Base-by-base conservation (phyloP, 1,140 invertebrate genomes). In the Caerostris darwini region DNA sequence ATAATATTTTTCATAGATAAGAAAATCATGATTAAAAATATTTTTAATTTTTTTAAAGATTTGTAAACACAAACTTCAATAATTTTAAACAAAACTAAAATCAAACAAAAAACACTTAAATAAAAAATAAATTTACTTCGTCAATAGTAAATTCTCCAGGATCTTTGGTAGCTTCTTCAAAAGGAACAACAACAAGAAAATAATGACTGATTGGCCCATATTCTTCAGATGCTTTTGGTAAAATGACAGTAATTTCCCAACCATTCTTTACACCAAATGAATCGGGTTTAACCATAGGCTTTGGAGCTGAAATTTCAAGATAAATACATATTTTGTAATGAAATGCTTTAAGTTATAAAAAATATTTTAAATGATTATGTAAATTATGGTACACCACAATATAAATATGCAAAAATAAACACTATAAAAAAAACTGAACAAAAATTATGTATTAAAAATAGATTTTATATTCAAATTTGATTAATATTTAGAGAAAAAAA, bases 171-270 rank as follows among this genome's bases (percentile, higher is more conserved):
- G 97, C 96, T 57, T 96, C 96, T 95, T 98, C 98, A 95, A 98
- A 98, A 1, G 99, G 99, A 7, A 99, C 98, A 81, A 99, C 99
- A 95, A 99, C 97, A 92, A 99, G 96, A 96, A 98, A 99, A 96
- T 99, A 99, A 97, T 99, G 99, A 86, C 98, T 99, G 94, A 99
- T 99, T 2, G 98, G 99, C 17, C 99, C 99, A 96, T 99, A 99
- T 96, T 99, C 99, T 96, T 99, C 99, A 0, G 98, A 99, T 0
- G 99, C 99, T 96, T 98, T 98, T 3, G 98, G 98, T 95, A 99
- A 96, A 94, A 98, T 98, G 17, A 99, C 98, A 89, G 98, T 97
- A 94, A 99, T 98, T 96, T 98, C 98, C 56, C 98, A 97, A 10
- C 87, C 88, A 89, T 94, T 93, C 12, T 91, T 85, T 6, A 99